Evolutionary conservation across 2,797 vertebrate species (phyloP).

Genomic region (Mionectes olivaceus): DNA sequence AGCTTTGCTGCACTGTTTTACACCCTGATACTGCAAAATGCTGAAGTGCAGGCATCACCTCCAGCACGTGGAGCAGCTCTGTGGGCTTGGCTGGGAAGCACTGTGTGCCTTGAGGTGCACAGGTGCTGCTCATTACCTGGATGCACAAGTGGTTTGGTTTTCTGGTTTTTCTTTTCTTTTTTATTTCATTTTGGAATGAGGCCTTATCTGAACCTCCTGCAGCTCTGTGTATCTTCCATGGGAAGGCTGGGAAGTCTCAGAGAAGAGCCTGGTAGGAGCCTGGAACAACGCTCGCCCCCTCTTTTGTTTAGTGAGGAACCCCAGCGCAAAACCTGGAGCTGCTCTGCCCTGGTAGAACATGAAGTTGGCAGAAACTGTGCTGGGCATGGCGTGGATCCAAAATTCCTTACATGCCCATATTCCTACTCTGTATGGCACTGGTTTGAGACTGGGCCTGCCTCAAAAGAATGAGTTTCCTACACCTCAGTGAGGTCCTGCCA

Average conservation of each 20-base stretch:
- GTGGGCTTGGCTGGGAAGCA: not conserved
- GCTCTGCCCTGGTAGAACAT: not conserved
- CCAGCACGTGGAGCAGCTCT: not conserved
- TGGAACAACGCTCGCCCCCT: not conserved
- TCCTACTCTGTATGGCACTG: not conserved
- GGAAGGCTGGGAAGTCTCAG: not conserved
- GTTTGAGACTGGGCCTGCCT: not conserved
- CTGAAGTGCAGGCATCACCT: not conserved
- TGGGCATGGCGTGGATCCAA: not conserved
- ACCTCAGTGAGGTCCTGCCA: not conserved
- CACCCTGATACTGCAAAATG: not conserved
- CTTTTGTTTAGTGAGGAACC: not conserved
- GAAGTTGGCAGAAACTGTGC: not conserved
- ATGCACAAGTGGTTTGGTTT: not conserved
- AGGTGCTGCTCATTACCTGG: constrained; percentile 55
- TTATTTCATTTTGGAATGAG: not conserved
- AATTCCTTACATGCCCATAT: not conserved
- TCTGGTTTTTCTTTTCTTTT: not conserved
- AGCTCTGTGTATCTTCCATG: not conserved
- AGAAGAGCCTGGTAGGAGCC: not conserved
- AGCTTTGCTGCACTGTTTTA: not conserved
- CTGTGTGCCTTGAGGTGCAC: constrained; percentile 14
- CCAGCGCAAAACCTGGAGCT: not conserved
- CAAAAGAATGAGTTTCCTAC: not conserved
- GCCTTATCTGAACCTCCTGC: constrained; percentile 45